Percentiles rank a stretch among this genome's conserved stretches.
Evolutionary conservation across 2,888 invertebrate genomes (phyloP).

Genomic region (Neoitamus cyanurus): DNA sequence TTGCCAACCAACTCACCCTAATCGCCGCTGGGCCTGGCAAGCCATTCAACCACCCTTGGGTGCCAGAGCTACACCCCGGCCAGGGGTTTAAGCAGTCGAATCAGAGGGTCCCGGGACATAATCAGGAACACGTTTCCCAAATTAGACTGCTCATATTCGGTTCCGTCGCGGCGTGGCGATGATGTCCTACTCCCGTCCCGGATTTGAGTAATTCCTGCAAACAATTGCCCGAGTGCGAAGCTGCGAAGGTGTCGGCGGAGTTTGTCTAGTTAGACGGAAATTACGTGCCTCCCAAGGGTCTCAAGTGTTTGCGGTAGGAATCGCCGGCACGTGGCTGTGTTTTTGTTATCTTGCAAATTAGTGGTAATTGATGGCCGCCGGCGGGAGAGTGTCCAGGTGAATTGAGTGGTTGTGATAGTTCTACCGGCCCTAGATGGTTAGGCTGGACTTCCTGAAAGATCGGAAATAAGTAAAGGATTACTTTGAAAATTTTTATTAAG

Average conservation of each 20-base stretch:
- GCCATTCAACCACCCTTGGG: not conserved
- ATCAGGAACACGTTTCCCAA: slow-evolving; percentile 36
- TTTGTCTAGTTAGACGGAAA: not conserved
- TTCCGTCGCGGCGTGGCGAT: not conserved
- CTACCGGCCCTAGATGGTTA: not conserved
- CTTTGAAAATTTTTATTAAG: no score
- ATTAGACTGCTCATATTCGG: slow-evolving; percentile 40
- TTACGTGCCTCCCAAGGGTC: not conserved
- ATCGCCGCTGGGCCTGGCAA: not conserved
- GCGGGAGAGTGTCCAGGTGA: not conserved
- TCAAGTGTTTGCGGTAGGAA: not conserved
- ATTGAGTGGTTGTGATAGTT: not conserved
- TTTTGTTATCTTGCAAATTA: not conserved
- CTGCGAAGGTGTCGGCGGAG: not conserved
- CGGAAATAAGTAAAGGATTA: not conserved
- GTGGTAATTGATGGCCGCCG: not conserved
- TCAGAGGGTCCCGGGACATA: not conserved
- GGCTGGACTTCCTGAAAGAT: not conserved
- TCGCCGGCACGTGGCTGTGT: not conserved
- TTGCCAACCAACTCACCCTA: not conserved
- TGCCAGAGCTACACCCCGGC: not conserved
- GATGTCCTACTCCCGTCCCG: not conserved
- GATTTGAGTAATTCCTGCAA: not conserved
- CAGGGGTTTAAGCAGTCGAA: not conserved
- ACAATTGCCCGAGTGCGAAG: not conserved